These are phyloP conservation scores for Epinotia bilunana DNA, from an alignment of 2,888 invertebrate species.

Conservation along the genomic window DNA sequence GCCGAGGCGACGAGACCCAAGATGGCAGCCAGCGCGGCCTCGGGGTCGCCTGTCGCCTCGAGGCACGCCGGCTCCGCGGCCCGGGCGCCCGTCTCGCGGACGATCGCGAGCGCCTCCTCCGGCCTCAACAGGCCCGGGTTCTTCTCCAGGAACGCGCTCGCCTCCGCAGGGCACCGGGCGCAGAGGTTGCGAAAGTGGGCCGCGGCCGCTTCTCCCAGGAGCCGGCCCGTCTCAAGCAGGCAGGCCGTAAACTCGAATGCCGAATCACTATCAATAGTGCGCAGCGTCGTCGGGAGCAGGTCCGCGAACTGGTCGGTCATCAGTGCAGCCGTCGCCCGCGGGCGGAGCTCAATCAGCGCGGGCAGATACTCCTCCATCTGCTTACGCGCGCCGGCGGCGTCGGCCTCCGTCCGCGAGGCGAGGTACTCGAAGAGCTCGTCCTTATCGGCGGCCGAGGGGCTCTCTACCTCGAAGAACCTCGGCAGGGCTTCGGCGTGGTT, in stretches of 20 bases:
- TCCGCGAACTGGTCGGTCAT: slow-evolving; percentile 59
- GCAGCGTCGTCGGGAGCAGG: slow-evolving; percentile 54
- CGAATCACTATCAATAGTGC: slow-evolving; percentile 51
- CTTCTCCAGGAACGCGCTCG: slow-evolving; percentile 62
- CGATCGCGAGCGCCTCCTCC: slow-evolving; percentile 69
- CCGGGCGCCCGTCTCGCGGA: slow-evolving; percentile 61
- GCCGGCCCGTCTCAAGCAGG: slow-evolving; percentile 56
- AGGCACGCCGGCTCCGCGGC: slow-evolving; percentile 73
- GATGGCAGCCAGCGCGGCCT: slow-evolving; percentile 68
- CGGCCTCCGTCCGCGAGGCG: slow-evolving; percentile 56
- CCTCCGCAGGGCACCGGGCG: slow-evolving; percentile 57
- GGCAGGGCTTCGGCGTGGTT: slow-evolving; percentile 58
- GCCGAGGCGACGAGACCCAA: slow-evolving; percentile 55
- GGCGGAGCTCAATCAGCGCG: slow-evolving; percentile 62
- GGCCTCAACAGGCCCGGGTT: slow-evolving; percentile 70
- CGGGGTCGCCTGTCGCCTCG: slow-evolving; percentile 73
- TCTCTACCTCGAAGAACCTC: slow-evolving; percentile 64
- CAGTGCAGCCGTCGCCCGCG: slow-evolving; percentile 67
- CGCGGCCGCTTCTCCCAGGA: slow-evolving; percentile 47
- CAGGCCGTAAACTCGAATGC: slow-evolving; percentile 64
- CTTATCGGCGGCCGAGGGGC: slow-evolving; percentile 64
- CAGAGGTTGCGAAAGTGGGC: slow-evolving; percentile 55
- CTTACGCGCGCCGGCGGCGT: slow-evolving; percentile 49
- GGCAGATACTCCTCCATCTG: slow-evolving; percentile 58
- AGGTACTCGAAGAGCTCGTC: slow-evolving; percentile 74